phyloP scores from a whole-genome alignment of 2,113 vertebrate genomes.

The Campylorhamphus procurvoides region DNA sequence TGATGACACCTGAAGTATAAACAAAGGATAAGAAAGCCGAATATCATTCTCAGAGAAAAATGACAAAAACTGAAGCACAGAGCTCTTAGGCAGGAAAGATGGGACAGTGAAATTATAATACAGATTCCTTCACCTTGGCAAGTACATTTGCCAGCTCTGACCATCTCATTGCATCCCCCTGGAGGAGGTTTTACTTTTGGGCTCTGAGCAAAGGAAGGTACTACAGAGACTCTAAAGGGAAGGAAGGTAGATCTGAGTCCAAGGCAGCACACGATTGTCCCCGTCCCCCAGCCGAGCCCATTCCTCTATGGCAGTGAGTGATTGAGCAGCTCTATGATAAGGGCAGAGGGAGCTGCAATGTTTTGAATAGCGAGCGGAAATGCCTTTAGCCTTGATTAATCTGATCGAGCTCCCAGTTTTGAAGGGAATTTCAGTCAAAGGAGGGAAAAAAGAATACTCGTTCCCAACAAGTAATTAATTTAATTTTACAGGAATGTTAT shows the following conservation, averaged over 20 bases:
- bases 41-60: not conserved
- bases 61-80: not conserved
- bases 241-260: not conserved
- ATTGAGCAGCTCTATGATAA: not conserved
- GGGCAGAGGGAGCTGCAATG: constrained; percentile 16
- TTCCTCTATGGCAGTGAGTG: constrained; percentile 17
- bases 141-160: not conserved
- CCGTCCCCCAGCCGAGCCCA: not conserved
- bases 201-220: not conserved
- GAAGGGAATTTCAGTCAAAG: not conserved
- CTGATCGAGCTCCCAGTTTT: not conserved
- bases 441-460: constrained; percentile 15
- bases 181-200: not conserved
- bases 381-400: constrained; percentile 56
- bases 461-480: constrained; percentile 65
- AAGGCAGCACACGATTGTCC: not conserved
- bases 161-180: not conserved
- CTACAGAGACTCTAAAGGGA: not conserved
- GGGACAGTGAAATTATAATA: not conserved
- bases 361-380: constrained; percentile 51
- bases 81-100: not conserved
- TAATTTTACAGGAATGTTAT: constrained; percentile 52
- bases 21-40: not conserved
- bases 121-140: not conserved
- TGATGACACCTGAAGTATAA: not conserved